phyloP scores from a whole-genome alignment of 2,797 vertebrate genomes.

The Sebastes melanostomus region DNA sequence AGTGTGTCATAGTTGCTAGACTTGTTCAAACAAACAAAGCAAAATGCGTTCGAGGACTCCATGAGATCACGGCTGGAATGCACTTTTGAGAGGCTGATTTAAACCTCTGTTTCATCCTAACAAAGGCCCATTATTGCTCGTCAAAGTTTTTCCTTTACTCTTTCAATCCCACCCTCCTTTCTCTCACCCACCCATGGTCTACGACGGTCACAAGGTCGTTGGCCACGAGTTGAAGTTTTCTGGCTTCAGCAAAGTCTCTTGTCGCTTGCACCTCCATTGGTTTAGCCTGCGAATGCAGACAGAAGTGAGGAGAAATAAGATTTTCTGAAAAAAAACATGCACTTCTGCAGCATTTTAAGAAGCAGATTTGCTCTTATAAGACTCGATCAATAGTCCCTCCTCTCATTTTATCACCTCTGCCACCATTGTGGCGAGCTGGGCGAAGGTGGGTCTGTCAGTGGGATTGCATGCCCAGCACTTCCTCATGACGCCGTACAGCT shows the following conservation, averaged over 20 bases:
- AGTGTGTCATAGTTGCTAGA: background rate
- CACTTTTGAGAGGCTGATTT: background rate
- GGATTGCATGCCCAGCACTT: constrained; percentile 87
- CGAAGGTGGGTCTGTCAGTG: constrained; percentile 84
- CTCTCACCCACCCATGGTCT: constrained; percentile 85
- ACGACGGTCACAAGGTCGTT: constrained; percentile 86
- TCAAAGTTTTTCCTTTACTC: constrained; percentile 26
- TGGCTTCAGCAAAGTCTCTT: constrained; percentile 83
- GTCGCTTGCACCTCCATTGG: constrained; percentile 82
- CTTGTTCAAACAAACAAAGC: constrained; percentile 27
- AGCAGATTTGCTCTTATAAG: background rate
- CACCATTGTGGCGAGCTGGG: constrained; percentile 76
- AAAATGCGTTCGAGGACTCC: background rate
- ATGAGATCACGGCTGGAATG: constrained; percentile 25
- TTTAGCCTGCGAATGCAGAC: constrained; percentile 75
- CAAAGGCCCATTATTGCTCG: constrained; percentile 40
- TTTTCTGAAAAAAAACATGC: background rate
- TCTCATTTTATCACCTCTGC: constrained; percentile 77
- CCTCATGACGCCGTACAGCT: constrained; percentile 83
- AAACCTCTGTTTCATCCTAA: constrained; percentile 27
- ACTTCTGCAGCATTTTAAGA: background rate
- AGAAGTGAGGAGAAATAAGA: background rate
- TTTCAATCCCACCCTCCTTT: background rate
- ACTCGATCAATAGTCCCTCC: background rate
- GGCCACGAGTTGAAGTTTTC: constrained; percentile 80